Evolutionary conservation across 2,888 invertebrate genomes (phyloP), one percentile per base, ranked within the genome.

Genomic region (Loripinus fragilis): DNA sequence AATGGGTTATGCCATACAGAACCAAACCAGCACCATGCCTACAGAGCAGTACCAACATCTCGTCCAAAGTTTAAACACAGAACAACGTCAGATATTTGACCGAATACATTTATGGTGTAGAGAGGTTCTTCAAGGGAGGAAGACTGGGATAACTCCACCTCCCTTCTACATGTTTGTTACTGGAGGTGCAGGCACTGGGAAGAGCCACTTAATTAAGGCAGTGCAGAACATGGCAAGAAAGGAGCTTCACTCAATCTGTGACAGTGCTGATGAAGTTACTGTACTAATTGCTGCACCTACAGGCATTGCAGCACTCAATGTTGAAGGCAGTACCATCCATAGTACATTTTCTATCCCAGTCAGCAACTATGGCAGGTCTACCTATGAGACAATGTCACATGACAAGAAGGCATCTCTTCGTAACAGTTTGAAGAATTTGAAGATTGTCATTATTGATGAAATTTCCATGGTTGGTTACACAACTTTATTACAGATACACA

Each of bases 41-140:
- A 15, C 5, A 25, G 52, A 25, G 23, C 28, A 25, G 15, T 15
- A 7, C 15, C 28, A 64, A 2, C 20, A 68, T 48, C n/a, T 3
- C 23, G 55, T 71, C 0, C 17, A 66, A 25, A 2, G 30, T 10
- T 35, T 77, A 28, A 77, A 77, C 45, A 5, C 3, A 7, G 66
- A 52, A 30, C 76, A 77, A 48, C 66, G 28, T 41, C 65, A 20
- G 81, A 85, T 77, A 70, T 87, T 7, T 80, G 76, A 70, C 64
- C 80, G 38, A 76, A 64, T 15, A 48, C 86, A n/a, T 64, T 81
- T 68, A n/a, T 30, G 8, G 7, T 85, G 3, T 86, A 83, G 74
- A 79, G 76, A 38, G 38, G 52, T n/a, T 17, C 50, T 38, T 8
- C 38, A 38, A 8, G 5, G 38, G 38, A 5, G 12, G 5, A 38